phyloP scores from a whole-genome alignment of 2,113 vertebrate species.

The Tringa solitaria region DNA sequence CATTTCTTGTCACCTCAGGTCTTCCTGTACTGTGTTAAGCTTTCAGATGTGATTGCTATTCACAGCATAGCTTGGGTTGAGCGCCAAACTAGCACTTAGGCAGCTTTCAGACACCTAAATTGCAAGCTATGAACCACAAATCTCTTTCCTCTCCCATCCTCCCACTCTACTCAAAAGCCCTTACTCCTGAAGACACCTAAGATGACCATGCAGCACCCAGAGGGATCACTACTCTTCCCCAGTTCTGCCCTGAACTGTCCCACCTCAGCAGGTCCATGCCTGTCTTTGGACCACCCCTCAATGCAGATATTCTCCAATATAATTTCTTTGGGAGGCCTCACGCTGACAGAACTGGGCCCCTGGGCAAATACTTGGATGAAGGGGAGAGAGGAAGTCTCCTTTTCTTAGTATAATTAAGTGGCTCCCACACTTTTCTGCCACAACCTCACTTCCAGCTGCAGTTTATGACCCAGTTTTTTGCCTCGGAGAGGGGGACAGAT shows the following conservation, averaged over 20 bases:
- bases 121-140: not conserved
- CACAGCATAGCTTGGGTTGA: not conserved
- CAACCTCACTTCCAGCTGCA: not conserved
- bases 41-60: not conserved
- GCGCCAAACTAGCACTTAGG: conserved; percentile 32
- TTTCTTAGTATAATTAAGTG: not conserved
- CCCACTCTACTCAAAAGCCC: not conserved
- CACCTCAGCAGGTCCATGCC: not conserved
- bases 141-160: not conserved
- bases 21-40: not conserved
- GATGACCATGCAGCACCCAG: not conserved
- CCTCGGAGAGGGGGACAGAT: not conserved
- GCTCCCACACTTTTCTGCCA: not conserved
- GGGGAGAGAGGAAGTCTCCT: not conserved
- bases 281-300: not conserved
- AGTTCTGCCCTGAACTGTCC: not conserved
- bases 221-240: not conserved
- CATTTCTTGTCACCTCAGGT: not conserved
- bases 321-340: not conserved
- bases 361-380: not conserved
- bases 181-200: not conserved
- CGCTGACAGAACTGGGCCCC: not conserved
- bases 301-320: not conserved
- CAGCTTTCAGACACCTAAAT: not conserved
- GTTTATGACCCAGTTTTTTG: not conserved